Evolutionary conservation across 2,797 vertebrate species (phyloP).

Genomic region (Myoxocephalus aenaeus): DNA sequence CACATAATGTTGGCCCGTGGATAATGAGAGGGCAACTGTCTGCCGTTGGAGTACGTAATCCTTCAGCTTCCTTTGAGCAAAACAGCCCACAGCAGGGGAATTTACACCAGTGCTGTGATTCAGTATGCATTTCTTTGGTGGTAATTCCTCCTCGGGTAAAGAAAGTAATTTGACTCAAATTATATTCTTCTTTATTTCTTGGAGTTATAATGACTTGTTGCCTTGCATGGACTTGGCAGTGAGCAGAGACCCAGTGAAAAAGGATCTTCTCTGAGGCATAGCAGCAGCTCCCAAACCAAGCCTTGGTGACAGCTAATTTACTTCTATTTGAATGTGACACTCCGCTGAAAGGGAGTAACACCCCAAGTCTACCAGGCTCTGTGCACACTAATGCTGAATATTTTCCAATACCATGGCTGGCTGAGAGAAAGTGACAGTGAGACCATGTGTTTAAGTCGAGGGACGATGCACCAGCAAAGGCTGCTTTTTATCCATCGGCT

Average conservation of each 20-base stretch:
- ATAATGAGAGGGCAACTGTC: slow-evolving; percentile 64
- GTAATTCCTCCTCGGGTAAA: slow-evolving; percentile 27
- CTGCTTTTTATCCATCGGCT: slow-evolving; percentile 4
- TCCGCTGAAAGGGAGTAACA: slow-evolving; percentile 59
- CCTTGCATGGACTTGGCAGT: slow-evolving; percentile 35
- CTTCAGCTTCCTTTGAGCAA: slow-evolving; percentile 16
- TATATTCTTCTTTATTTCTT: slow-evolving; percentile 49
- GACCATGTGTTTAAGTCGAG: slow-evolving; percentile 48
- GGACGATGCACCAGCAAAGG: slow-evolving; percentile 15
- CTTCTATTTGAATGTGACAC: slow-evolving; percentile 75
- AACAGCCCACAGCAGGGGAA: slow-evolving; percentile 24
- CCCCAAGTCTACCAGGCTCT: slow-evolving; percentile 43
- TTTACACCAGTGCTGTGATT: slow-evolving; percentile 13
- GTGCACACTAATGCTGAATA: slow-evolving; percentile 63
- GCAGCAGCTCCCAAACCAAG: slow-evolving; percentile 56
- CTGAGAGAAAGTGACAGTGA: slow-evolving; percentile 49
- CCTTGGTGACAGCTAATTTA: slow-evolving; percentile 79
- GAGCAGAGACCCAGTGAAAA: slow-evolving; percentile 44
- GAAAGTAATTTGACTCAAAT: slow-evolving; percentile 44
- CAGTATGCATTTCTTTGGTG: slow-evolving; percentile 9
- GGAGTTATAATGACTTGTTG: slow-evolving; percentile 62
- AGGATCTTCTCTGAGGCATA: slow-evolving; percentile 53
- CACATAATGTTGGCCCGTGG: slow-evolving; percentile 51
- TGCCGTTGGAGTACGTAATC: slow-evolving; percentile 30
- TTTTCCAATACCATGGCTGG: slow-evolving; percentile 69